phyloP scores from a whole-genome alignment of 2,888 invertebrate genomes.

The Apodemia zela region DNA sequence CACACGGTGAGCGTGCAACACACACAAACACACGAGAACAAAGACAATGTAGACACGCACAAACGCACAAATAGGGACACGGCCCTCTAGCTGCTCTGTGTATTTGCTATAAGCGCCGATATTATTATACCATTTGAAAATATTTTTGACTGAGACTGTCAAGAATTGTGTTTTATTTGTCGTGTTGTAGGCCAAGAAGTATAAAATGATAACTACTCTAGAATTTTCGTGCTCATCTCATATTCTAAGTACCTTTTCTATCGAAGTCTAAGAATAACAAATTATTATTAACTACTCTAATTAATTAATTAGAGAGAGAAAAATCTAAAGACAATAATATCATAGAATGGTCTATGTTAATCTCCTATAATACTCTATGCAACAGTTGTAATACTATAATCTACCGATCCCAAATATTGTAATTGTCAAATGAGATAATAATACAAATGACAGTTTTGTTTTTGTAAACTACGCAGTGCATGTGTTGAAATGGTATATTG shows the following conservation, averaged over 20 bases:
- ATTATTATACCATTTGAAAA: slow-evolving; percentile 31
- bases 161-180: slow-evolving; percentile 11
- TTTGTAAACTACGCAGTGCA: slow-evolving; percentile 44
- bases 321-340: slow-evolving; percentile 20
- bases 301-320: slow-evolving; percentile 15
- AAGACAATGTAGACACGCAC: slow-evolving; percentile 80
- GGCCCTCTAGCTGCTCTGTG: slow-evolving; percentile 71
- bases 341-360: slow-evolving; percentile 8
- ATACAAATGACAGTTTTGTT: slow-evolving; percentile 15
- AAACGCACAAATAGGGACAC: slow-evolving; percentile 73
- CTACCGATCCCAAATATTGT: slow-evolving; percentile 33
- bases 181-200: slow-evolving; percentile 11
- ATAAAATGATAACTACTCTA: slow-evolving; percentile 14
- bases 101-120: slow-evolving; percentile 72
- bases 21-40: slow-evolving; percentile 81
- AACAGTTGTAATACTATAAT: slow-evolving; percentile 19
- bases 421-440: slow-evolving; percentile 26
- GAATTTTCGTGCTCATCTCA: slow-evolving; percentile 14
- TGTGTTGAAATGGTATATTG: slow-evolving; percentile 77
- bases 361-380: slow-evolving; percentile 16
- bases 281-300: slow-evolving; percentile 11
- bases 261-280: slow-evolving; percentile 3
- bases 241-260: slow-evolving; percentile 16
- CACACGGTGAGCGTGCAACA: slow-evolving; percentile 81
- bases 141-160: slow-evolving; percentile 22